Conservation (phyloP, 92 coral and sea anemone species). For the Isaurus tuberculatus region DNA sequence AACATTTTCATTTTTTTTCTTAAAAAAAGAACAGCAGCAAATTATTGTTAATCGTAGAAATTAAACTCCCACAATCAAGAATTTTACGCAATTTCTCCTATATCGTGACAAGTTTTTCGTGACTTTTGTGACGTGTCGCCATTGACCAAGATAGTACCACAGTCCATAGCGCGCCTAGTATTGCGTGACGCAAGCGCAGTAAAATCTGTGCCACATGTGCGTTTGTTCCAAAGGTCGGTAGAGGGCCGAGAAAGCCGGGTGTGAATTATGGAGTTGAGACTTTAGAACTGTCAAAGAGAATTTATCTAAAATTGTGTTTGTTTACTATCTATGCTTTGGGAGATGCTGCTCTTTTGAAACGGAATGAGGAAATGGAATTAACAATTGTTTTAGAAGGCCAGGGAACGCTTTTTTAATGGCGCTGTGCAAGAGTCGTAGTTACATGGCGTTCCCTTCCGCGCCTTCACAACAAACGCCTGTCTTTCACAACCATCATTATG, state of each 20-base stretch:
- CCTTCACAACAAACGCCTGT: constrained; percentile 88
- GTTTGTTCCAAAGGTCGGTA: constrained; percentile 91
- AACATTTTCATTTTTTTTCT: neutral
- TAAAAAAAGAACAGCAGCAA: neutral
- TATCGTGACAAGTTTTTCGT: constrained; percentile 65
- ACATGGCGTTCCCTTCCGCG: constrained; percentile 96
- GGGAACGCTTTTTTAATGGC: constrained; percentile 85
- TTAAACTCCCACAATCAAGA: neutral
- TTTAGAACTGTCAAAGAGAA: constrained; percentile 36
- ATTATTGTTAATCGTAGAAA: neutral
- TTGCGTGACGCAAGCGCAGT: constrained; percentile 99
- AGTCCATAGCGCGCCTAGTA: constrained; percentile 66
- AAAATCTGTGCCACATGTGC: constrained; percentile 93
- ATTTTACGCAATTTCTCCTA: neutral
- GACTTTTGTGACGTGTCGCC: constrained; percentile 49
- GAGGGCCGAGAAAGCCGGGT: constrained; percentile 56
- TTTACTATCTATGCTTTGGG: constrained; percentile 28
- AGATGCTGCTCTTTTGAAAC: constrained; percentile 61
- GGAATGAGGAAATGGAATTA: constrained; percentile 48
- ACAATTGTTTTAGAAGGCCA: constrained; percentile 57
- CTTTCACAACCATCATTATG: constrained; percentile 90
- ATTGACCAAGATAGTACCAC: constrained; percentile 60
- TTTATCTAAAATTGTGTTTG: neutral
- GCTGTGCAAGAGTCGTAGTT: constrained; percentile 97
- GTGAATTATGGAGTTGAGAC: constrained; percentile 34